Evolutionary conservation across 2,888 invertebrate species (phyloP).

Genomic region (Drepana falcataria): DNA sequence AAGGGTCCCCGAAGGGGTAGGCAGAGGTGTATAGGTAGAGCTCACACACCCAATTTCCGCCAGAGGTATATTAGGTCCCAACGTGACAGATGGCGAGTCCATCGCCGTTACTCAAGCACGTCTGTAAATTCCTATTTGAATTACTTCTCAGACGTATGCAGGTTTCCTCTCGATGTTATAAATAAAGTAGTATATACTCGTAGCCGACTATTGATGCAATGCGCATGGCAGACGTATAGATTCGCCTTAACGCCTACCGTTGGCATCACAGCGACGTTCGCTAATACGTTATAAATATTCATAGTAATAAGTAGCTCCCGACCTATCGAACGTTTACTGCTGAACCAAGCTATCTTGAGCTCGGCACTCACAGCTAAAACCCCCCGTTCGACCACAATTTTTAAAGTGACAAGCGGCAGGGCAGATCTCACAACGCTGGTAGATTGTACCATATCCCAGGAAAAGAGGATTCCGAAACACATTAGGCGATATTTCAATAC

Average conservation of each 20-base stretch:
- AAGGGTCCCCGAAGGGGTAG: no score
- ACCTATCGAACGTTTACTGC: constrained; percentile 66
- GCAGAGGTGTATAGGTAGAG: no score
- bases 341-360: constrained; percentile 33
- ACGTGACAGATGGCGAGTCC: no score
- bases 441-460: constrained; percentile 39
- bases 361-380: constrained; percentile 13
- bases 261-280: constrained; percentile 52
- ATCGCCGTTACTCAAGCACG: no score
- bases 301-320: constrained; percentile 70
- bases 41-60: no score
- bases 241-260: constrained; percentile 51
- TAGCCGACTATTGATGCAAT: no score
- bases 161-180: no score
- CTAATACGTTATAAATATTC: constrained; percentile 77
- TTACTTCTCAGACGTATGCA: no score
- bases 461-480: constrained; percentile 60
- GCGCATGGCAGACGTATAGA: constrained; percentile 9
- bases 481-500: constrained; percentile 72
- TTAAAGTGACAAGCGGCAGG: constrained; percentile 10
- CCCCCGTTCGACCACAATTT: constrained; percentile 10
- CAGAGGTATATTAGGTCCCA: no score
- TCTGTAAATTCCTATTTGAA: no score
- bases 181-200: no score
- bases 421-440: constrained; percentile 33